Evolutionary conservation across 2,797 vertebrate genomes (phyloP), one percentile per base, ranked within the genome.

Genomic region (Chelidonichthys spinosus): DNA sequence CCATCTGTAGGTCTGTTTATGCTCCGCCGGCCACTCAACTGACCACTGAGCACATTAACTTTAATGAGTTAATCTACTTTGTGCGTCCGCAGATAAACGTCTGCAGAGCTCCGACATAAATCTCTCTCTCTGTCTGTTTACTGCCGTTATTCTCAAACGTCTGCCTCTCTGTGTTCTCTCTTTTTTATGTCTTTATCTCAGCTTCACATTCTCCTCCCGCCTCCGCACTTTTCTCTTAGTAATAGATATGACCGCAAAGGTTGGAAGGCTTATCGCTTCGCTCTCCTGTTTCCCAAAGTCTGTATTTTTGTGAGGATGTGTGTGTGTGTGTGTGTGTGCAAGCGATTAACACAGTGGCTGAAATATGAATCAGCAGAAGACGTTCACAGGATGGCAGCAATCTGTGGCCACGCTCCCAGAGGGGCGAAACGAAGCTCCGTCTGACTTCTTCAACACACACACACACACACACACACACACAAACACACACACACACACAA

Each of bases 21-120:
- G 72, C 68, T 84, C 72, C 15, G 17, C 76, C 69, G 83, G n/a
- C 55, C 84, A 78, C 72, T 84, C 81, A 69, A 77, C 81, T 85
- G 85, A 85, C 88, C 87, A 70, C 82, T 50, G 72, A 83, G 70
- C 56, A 78, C 86, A 90, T 90, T 86, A 88, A 61, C 10, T 85
- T 91, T 89, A 87, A 92, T 78, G 81, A 82, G 78, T 68, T 88
- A 44, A 90, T 92, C 80, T 87, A 79, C 73, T 88, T 87, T 87
- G 66, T 66, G 69, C 64, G 72, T 78, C 78, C 70, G 78, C 76
- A 83, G 82, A 83, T 79, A 77, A 81, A 88, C 73, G 35, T 59
- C 67, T 54, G 61, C 54, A 40, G 44, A 72, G 54, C 72, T 69
- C 49, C 17, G 44, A 10, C 74, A 74, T 82, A 65, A 85, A 83